phyloP scores from a whole-genome alignment of 2,888 invertebrate genomes.

The Spialia ferax region DNA sequence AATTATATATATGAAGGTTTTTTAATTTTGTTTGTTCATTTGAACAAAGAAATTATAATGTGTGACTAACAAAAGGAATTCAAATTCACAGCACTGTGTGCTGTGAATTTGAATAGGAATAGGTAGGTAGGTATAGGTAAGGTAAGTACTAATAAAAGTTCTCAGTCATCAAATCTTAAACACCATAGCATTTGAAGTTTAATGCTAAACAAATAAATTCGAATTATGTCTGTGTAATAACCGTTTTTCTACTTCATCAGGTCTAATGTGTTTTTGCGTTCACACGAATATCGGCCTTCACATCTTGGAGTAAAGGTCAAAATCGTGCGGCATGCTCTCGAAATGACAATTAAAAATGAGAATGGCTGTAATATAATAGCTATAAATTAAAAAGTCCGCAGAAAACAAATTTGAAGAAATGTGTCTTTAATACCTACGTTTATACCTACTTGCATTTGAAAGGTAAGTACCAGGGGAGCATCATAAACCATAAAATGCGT shows the following conservation, averaged over 20 bases:
- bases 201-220: constrained; percentile 12
- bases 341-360: constrained; percentile 28
- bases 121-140: too few species aligned
- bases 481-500: too few species aligned
- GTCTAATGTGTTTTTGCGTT: constrained; percentile 1
- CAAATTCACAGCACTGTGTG: too few species aligned
- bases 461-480: too few species aligned
- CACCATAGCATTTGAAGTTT: not conserved
- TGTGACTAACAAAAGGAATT: too few species aligned
- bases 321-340: not conserved
- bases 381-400: constrained; percentile 37
- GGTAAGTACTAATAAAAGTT: too few species aligned
- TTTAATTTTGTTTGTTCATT: too few species aligned
- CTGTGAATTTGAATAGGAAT: too few species aligned
- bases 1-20: too few species aligned
- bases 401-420: constrained; percentile 45
- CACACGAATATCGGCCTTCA: not conserved
- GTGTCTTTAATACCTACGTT: constrained; percentile 36
- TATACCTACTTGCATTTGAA: too few species aligned
- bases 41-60: too few species aligned
- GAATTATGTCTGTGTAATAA: constrained; percentile 14
- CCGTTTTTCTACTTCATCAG: constrained; percentile 14
- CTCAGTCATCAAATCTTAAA: not conserved
- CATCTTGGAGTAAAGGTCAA: not conserved
- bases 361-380: constrained; percentile 16